phyloP scores from a whole-genome alignment of 2,113 vertebrate species.

The Muscicapa adusta region DNA sequence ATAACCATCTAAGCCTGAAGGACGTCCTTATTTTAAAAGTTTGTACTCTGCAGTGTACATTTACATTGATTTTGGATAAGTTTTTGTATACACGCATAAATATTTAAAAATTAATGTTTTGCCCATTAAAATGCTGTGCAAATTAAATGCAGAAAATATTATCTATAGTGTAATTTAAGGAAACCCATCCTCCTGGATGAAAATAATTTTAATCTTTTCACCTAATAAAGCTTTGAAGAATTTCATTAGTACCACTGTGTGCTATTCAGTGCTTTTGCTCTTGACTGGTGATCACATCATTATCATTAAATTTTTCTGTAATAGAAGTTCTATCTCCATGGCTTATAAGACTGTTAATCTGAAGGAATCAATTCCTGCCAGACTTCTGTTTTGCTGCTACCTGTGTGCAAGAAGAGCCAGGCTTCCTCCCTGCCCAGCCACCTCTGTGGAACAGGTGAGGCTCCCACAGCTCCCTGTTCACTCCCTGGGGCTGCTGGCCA shows the following conservation, averaged over 20 bases:
- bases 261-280: neutral
- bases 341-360: neutral
- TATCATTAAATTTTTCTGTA: neutral
- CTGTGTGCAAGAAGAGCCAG: neutral
- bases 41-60: neutral
- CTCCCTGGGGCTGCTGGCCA: neutral
- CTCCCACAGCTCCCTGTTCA: no score
- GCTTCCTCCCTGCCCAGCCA: accelerated
- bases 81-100: neutral
- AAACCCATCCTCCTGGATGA: neutral
- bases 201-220: conserved; percentile 19
- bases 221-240: conserved; percentile 12
- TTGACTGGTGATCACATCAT: neutral
- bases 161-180: neutral
- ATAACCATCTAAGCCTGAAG: conserved; percentile 58
- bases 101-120: neutral
- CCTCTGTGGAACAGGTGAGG: accelerated
- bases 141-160: conserved; percentile 15
- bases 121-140: neutral
- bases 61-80: neutral
- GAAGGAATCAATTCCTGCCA: neutral
- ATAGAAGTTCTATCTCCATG: neutral
- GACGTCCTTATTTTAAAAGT: conserved; percentile 9
- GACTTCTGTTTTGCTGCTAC: neutral
- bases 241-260: neutral